A percentile compares a stretch with the other conserved stretches of the same genome.
These are phyloP conservation scores for Magallana ariakensis DNA, from an alignment of 1,140 invertebrate species.

Conservation along the genomic window DNA sequence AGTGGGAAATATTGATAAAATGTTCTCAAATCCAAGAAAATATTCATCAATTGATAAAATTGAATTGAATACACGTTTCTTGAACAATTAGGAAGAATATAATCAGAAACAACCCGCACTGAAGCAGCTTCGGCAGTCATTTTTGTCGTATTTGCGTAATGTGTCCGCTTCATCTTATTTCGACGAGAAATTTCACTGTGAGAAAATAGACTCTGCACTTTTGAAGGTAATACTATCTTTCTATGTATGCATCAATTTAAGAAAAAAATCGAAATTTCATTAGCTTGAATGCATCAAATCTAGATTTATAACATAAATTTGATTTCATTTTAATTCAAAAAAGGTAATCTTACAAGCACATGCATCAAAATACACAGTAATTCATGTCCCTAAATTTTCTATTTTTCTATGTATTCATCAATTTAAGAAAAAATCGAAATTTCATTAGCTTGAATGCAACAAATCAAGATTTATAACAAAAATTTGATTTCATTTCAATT, in stretches of 20 bases:
- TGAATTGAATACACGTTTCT: constrained; percentile 30
- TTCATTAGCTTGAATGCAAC: neutral
- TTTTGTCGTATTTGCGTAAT: neutral
- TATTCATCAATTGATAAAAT: constrained; percentile 39
- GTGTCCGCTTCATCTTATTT: neutral
- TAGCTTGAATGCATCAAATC: neutral
- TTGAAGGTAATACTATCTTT: constrained; percentile 4
- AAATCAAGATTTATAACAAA: neutral
- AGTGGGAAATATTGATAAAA: constrained; percentile 38
- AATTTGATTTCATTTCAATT: neutral
- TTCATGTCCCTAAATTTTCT: constrained; percentile 1
- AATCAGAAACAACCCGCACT: neutral
- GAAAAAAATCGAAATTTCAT: constrained; percentile 30
- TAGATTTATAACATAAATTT: neutral
- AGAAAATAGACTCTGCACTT: neutral
- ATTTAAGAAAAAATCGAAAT: constrained; percentile 30
- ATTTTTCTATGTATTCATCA: neutral
- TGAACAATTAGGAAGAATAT: neutral
- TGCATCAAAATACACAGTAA: constrained; percentile 24
- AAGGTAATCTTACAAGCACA: too few relatives aligned
- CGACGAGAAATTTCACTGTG: neutral
- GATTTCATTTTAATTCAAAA: too few relatives aligned
- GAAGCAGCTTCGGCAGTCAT: neutral
- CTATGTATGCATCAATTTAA: neutral
- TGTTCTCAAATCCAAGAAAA: constrained; percentile 31